Percentiles rank a stretch among this genome's conserved stretches.
phyloP scores from a whole-genome alignment of 2,888 invertebrate species.

The Chrysina gloriosa region DNA sequence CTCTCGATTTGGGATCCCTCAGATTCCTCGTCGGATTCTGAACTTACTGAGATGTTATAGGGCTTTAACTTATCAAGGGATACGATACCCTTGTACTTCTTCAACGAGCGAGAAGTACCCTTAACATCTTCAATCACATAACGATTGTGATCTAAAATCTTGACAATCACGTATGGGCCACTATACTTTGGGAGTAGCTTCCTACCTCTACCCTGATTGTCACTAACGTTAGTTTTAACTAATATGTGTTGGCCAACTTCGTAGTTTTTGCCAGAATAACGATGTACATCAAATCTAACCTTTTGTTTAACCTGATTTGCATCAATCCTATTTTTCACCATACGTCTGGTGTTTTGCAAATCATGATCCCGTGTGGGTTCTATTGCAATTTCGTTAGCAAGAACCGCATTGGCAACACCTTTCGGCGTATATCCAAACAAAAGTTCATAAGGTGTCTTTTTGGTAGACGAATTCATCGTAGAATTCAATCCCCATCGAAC shows the following conservation, averaged over 20 bases:
- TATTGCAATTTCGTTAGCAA: slow-evolving; percentile 16
- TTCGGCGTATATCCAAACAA: slow-evolving; percentile 50
- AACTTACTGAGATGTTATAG: slow-evolving; percentile 13
- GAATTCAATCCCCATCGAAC: slow-evolving; percentile 31
- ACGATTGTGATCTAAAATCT: slow-evolving; percentile 23
- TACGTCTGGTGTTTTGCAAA: not conserved
- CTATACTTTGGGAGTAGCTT: slow-evolving; percentile 23
- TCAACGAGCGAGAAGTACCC: not conserved
- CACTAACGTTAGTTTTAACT: not conserved
- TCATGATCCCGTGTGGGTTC: not conserved
- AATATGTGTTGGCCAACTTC: slow-evolving; percentile 13
- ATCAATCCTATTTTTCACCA: not conserved
- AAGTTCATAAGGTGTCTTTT: slow-evolving; percentile 3
- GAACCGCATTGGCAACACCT: slow-evolving; percentile 46
- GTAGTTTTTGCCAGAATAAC: slow-evolving; percentile 2
- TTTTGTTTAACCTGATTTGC: not conserved
- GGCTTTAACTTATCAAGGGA: slow-evolving; percentile 10
- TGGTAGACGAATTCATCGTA: slow-evolving; percentile 23
- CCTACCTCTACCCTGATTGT: not conserved
- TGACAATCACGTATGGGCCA: slow-evolving; percentile 14
- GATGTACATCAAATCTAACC: not conserved
- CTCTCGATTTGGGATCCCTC: not conserved
- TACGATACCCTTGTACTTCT: slow-evolving; percentile 14
- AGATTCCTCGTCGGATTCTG: not conserved
- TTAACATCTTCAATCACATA: slow-evolving; percentile 8